Evolutionary conservation across 1,140 invertebrate species (phyloP), one percentile per base, ranked within the genome.

Genomic region (Cherax destructor): DNA sequence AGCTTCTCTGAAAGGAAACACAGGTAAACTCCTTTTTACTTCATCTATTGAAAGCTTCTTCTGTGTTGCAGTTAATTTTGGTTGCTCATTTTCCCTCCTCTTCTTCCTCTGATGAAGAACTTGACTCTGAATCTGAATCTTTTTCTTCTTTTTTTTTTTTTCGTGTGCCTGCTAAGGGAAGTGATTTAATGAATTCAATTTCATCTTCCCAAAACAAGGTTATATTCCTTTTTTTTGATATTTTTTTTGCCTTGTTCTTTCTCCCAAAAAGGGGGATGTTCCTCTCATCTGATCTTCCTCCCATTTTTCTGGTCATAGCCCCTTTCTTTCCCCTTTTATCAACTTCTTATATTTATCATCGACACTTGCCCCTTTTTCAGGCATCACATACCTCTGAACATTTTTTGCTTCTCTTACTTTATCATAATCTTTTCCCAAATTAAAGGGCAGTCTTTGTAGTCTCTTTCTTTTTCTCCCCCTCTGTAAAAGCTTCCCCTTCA

Each of bases 231-330:
- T 94, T 96, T 95, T 65, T 88, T 94, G 93, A 87, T 92, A 93
- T 72, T 93, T 93, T 83, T n/a, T 65, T 50, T 80, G 94, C 92
- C 94, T 96, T 97, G 95, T 99, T 95, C 97, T 98, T 0, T 99
- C 98, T 21, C 99, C 99, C 96, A 99, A 99, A 93, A 96, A 96
- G 94, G 99, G 97, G 61, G 97, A 96, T 30, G 98, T 99, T n/a
- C 97, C 97, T 47, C 97, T 97, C 95, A 99, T 97, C 95, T 99
- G 98, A 94, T 99, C 99, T 88, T 99, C 98, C 95, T 99, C 99
- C 99, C 99, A 99, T 95, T 99, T 98, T 96, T 96, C 94, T 99
- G 99, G 94, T 99, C 99, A 9, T 98, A 98, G 94, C 98, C 97
- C 97, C 97, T 61, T 97, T 96, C 94, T 96, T 97, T 94, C 99